Evolutionary conservation across 2,113 vertebrate genomes (phyloP), one percentile per base, ranked within the genome.

Genomic region (Mesocricetus auratus): DNA sequence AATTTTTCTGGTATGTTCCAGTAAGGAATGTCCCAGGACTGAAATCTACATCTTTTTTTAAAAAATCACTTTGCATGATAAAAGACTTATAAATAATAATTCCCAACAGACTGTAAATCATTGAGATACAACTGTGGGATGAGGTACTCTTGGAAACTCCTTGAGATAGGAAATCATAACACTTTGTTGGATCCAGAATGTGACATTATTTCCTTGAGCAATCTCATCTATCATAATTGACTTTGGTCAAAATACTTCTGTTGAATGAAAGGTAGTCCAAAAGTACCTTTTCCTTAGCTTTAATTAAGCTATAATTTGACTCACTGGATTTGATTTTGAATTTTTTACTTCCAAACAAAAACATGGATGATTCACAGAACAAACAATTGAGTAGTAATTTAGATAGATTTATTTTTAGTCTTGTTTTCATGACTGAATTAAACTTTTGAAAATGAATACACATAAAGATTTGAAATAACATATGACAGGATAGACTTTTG

Each of bases 321-420:
- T 36, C 62, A 66, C 19, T 66, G 9, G 3, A 85, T 85, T 87
- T 96, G 36, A 83, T 9, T 31, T 89, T 56, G 11, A 87, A 89
- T 36, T 95, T 94, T 94, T 79, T 19, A 93, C 73, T 96, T 95
- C 13, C 0, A 94, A 96, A 91, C 0, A 75, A 22, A 96, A 94
- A 93, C 91, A 89, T 90, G 50, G 93, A 90, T 21, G 73, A 9
- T 83, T 64, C 17, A 39, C 77, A 9, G 33, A 50, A 95, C 86
- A 45, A 36, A 90, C 0, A 74, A 5, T 64, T 82, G 42, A 69
- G 74, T 42, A 83, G n/a, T 26, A 90, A 9, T 62, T 78, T 79
- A 7, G 36, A 50, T n/a, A 87, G 29, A 71, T 58, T 10, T 19
- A 68, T 66, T 71, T 62, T 45, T 39, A 58, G 26, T 77, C n/a